phyloP scores from a whole-genome alignment of 2,888 invertebrate species.

The Apamea anceps region DNA sequence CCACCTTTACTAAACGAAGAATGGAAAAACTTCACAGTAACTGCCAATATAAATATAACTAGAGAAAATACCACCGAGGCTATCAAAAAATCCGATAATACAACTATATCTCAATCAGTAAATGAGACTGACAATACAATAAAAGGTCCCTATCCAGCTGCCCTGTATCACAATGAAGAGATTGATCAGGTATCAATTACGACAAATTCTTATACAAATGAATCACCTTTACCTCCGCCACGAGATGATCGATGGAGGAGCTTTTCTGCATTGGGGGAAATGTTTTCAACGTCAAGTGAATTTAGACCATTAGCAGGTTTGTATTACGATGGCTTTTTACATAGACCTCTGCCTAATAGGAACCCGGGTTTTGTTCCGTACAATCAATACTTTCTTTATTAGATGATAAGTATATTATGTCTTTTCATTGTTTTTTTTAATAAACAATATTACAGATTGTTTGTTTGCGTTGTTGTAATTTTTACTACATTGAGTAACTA shows the following conservation, averaged over 20 bases:
- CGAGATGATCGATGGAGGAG: constrained; percentile 81
- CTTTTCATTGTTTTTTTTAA: neutral
- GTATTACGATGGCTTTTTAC: constrained; percentile 86
- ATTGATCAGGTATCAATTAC: constrained; percentile 83
- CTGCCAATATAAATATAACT: constrained; percentile 50
- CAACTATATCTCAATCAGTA: constrained; percentile 52
- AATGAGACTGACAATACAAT: constrained; percentile 65
- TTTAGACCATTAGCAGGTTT: constrained; percentile 86
- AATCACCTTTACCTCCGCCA: constrained; percentile 73
- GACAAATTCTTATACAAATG: constrained; percentile 79
- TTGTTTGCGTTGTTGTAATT: neutral
- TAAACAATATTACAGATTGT: neutral
- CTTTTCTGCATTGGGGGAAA: constrained; percentile 73
- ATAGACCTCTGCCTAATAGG: constrained; percentile 77
- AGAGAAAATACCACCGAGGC: constrained; percentile 47
- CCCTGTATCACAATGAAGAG: constrained; percentile 75
- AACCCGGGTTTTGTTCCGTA: constrained; percentile 76
- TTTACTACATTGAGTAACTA: neutral
- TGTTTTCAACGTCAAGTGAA: constrained; percentile 69
- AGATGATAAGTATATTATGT: neutral
- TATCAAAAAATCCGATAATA: constrained; percentile 34
- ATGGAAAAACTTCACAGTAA: constrained; percentile 73
- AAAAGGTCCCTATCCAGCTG: constrained; percentile 74
- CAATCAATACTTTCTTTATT: constrained; percentile 68
- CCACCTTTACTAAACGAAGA: constrained; percentile 65